Percentiles rank a stretch among this genome's conserved stretches.
Conservation (phyloP, 2,113 vertebrate species). For the Aleadryas rufinucha region DNA sequence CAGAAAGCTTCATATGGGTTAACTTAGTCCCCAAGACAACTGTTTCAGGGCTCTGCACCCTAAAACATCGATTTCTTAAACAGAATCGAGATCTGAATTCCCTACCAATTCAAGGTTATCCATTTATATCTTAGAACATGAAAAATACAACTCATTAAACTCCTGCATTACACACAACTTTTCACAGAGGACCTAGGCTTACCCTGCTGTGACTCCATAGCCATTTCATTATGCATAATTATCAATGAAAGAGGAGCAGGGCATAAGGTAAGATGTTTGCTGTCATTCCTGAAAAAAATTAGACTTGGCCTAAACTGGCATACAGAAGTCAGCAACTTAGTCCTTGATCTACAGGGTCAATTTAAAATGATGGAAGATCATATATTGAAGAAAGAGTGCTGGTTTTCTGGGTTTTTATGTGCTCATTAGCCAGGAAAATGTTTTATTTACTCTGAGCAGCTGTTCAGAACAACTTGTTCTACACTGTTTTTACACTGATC, state of each 20-base stretch:
- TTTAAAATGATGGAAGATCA: not conserved
- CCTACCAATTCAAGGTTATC: not conserved
- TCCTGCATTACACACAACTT: not conserved
- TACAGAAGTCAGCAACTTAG: not conserved
- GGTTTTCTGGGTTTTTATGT: not conserved
- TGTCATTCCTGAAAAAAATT: not conserved
- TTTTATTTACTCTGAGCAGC: not conserved
- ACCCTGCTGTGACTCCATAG: not conserved
- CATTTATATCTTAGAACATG: not conserved
- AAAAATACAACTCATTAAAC: not conserved
- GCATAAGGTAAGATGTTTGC: not conserved
- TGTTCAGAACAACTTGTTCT: not conserved
- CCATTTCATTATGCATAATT: not conserved
- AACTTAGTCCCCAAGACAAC: not conserved
- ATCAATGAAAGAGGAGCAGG: not conserved
- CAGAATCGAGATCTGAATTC: not conserved
- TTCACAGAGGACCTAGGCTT: not conserved
- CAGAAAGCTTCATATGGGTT: not conserved
- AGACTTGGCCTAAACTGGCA: not conserved
- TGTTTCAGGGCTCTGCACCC: not conserved
- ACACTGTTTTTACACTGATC: not conserved
- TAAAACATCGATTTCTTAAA: not conserved
- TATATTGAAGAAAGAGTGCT: accelerated
- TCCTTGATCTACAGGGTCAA: not conserved
- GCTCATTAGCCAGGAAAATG: not conserved